Percentiles rank a stretch among this genome's conserved stretches.
phyloP scores from a whole-genome alignment of 2,888 invertebrate genomes.

The Papilio protenor region DNA sequence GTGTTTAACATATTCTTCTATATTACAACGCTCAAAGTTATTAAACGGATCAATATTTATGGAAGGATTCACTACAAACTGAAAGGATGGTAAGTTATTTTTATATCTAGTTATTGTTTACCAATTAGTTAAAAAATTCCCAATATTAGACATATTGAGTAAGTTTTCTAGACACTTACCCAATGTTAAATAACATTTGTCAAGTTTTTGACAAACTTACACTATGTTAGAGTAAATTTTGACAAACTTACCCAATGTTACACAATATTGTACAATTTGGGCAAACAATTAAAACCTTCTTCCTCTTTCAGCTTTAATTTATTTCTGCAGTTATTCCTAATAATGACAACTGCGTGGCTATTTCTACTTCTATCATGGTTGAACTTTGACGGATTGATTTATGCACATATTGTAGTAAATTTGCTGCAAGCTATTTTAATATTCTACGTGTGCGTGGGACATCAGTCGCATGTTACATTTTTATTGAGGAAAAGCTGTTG shows the following conservation, averaged over 20 bases:
- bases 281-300: constrained; percentile 36
- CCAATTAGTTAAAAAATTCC: neutral
- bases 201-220: neutral
- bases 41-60: constrained; percentile 92
- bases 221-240: too few species aligned
- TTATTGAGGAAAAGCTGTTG: constrained; percentile 92
- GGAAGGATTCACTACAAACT: constrained; percentile 94
- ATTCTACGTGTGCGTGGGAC: constrained; percentile 90
- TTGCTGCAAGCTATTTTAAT: constrained; percentile 89
- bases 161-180: too few species aligned
- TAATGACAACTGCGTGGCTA: constrained; percentile 91
- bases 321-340: constrained; percentile 89
- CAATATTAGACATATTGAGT: neutral
- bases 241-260: neutral
- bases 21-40: constrained; percentile 90
- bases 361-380: constrained; percentile 91
- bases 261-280: neutral
- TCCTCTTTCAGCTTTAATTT: constrained; percentile 88
- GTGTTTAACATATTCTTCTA: constrained; percentile 92
- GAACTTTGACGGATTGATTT: constrained; percentile 88
- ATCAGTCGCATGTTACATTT: constrained; percentile 91
- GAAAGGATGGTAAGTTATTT: constrained; percentile 88
- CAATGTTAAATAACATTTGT: neutral
- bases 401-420: constrained; percentile 90
- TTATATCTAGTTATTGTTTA: neutral